Percentiles rank a stretch among this genome's conserved stretches.
phyloP scores from a whole-genome alignment of 2,888 invertebrate species.

The Harpagoxenus sublaevis region DNA sequence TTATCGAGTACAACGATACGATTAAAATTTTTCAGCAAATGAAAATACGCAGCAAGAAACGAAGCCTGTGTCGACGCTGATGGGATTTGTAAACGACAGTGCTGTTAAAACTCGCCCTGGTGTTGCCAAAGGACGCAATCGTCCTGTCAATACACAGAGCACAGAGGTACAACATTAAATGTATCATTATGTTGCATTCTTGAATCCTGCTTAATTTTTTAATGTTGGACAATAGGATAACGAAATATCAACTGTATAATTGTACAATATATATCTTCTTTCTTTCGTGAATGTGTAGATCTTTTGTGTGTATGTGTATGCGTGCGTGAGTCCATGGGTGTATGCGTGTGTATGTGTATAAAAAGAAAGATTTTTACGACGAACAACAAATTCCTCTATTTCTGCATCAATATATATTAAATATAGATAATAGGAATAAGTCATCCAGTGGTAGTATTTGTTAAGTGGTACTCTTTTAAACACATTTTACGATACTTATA shows the following conservation, averaged over 20 bases:
- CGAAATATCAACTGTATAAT: background rate
- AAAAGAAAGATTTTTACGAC: background rate
- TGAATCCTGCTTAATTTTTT: background rate
- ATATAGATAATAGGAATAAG: background rate
- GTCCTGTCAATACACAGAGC: conserved; percentile 78
- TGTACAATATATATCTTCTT: background rate
- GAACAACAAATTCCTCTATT: background rate
- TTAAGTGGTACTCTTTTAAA: background rate
- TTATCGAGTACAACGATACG: background rate
- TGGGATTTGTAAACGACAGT: conserved; percentile 77
- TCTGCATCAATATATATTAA: background rate
- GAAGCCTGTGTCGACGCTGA: conserved; percentile 71
- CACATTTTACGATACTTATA: conserved; percentile 23
- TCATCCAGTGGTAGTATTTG: background rate
- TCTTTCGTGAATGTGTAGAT: background rate
- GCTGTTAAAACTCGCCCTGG: conserved; percentile 72
- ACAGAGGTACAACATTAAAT: conserved; percentile 83
- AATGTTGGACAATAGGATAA: background rate
- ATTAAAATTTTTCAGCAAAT: conserved; percentile 62
- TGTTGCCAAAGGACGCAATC: conserved; percentile 76
- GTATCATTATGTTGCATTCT: conserved; percentile 58
- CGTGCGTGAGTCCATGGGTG: background rate
- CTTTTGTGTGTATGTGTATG: background rate
- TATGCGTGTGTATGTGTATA: background rate
- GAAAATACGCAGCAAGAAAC: conserved; percentile 76